phyloP scores from a whole-genome alignment of 2,888 invertebrate species.

The Arrhopalites spinosus region DNA sequence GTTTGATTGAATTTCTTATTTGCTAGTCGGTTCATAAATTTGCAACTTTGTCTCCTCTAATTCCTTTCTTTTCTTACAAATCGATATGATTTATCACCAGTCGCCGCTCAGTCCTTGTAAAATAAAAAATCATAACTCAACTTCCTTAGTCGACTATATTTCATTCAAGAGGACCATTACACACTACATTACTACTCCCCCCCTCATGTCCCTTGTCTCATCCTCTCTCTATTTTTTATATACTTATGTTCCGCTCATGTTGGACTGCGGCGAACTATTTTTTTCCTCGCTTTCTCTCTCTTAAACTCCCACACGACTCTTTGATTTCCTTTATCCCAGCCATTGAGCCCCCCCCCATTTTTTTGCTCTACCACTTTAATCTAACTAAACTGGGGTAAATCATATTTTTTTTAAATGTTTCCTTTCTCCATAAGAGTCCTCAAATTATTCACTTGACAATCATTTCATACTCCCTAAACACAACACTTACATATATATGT shows the following conservation, averaged over 20 bases:
- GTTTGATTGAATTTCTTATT: slow-evolving; percentile 54
- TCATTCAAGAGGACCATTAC: background rate
- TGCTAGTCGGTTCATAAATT: slow-evolving; percentile 56
- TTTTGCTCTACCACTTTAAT: background rate
- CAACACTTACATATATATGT: too few relatives aligned
- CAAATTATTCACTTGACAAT: too few relatives aligned
- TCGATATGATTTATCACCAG: slow-evolving; percentile 41
- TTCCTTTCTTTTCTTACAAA: slow-evolving; percentile 43
- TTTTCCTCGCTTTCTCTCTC: background rate
- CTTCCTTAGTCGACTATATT: slow-evolving; percentile 3
- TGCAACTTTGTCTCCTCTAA: slow-evolving; percentile 48
- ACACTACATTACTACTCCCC: slow-evolving; percentile 1
- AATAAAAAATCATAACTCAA: slow-evolving; percentile 13
- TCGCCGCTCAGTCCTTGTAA: slow-evolving; percentile 5
- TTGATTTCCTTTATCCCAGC: background rate
- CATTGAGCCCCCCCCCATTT: background rate
- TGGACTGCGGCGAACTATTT: background rate
- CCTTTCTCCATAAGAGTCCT: background rate
- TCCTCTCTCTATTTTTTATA: slow-evolving; percentile 26
- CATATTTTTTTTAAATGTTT: background rate
- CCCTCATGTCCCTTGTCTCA: slow-evolving; percentile 5
- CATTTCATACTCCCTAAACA: too few relatives aligned
- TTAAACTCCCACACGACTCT: slow-evolving; percentile 4
- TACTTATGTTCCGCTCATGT: background rate
- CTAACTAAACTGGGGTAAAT: background rate